These are phyloP conservation scores for Lasioglossum marginatum DNA, from an alignment of 2,888 invertebrate genomes.

Conservation along the genomic window DNA sequence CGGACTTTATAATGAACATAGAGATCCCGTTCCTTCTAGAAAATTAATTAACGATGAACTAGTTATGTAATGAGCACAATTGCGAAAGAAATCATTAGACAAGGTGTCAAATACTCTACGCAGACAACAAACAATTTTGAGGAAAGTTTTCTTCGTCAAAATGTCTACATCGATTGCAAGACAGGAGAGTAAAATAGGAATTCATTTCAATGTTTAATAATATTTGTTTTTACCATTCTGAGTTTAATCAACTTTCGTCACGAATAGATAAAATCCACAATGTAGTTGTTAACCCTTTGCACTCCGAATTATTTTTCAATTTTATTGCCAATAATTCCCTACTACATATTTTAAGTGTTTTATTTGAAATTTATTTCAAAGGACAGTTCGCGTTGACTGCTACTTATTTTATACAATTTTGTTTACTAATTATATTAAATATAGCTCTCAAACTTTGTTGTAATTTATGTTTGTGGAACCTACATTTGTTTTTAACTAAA, in stretches of 20 bases:
- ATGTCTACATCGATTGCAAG: neutral
- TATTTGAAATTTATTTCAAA: too few species aligned
- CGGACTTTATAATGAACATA: neutral
- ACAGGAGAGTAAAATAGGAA: neutral
- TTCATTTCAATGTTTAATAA: neutral
- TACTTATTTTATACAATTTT: too few species aligned
- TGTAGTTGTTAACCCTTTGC: neutral
- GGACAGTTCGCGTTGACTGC: too few species aligned
- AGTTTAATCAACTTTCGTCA: too few species aligned
- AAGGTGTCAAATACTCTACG: neutral
- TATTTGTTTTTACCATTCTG: neutral
- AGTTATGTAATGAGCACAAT: neutral
- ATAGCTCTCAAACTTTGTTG: too few species aligned
- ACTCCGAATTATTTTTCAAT: too few species aligned
- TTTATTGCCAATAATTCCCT: too few species aligned
- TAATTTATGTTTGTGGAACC: too few species aligned
- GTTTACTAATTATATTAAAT: too few species aligned
- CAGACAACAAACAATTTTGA: neutral
- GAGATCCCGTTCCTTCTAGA: neutral
- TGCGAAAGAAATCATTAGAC: neutral
- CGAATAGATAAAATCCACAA: neutral
- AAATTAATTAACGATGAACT: neutral
- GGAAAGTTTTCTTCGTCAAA: neutral
- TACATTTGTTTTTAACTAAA: too few species aligned
- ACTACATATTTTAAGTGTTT: too few species aligned